Evolutionary conservation across 2,113 vertebrate species (phyloP).

Genomic region (Dicrurus megarhynchus): DNA sequence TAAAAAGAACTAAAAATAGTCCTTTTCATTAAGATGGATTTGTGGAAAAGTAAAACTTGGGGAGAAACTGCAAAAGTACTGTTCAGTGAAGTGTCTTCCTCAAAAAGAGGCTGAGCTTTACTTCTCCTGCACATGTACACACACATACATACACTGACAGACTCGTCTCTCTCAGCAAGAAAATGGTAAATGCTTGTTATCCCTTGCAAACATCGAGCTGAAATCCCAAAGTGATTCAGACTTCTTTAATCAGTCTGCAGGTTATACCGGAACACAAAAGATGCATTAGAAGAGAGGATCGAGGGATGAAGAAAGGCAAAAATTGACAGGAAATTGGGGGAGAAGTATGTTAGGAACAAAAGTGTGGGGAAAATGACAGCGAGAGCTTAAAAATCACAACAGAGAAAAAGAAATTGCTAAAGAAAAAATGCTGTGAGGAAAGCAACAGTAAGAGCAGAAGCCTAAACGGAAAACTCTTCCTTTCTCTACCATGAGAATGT

Average conservation of each 20-base stretch:
- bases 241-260: background rate
- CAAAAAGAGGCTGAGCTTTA: background rate
- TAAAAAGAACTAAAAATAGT: background rate
- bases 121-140: background rate
- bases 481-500: background rate
- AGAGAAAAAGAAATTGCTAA: background rate
- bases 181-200: background rate
- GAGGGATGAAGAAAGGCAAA: background rate
- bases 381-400: background rate
- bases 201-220: background rate
- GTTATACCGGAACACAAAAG: background rate
- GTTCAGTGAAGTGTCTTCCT: background rate
- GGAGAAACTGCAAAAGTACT: background rate
- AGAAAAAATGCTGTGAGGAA: background rate
- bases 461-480: background rate
- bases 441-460: background rate
- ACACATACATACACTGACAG: background rate
- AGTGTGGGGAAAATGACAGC: background rate
- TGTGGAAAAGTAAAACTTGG: background rate
- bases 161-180: background rate
- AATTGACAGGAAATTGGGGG: background rate
- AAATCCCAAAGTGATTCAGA: slow-evolving; percentile 8
- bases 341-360: background rate
- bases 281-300: background rate
- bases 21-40: background rate